Percentiles rank a stretch among this genome's conserved stretches.
These are phyloP conservation scores for Heliconius erato DNA, from an alignment of 2,888 invertebrate species.

Conservation along the genomic window DNA sequence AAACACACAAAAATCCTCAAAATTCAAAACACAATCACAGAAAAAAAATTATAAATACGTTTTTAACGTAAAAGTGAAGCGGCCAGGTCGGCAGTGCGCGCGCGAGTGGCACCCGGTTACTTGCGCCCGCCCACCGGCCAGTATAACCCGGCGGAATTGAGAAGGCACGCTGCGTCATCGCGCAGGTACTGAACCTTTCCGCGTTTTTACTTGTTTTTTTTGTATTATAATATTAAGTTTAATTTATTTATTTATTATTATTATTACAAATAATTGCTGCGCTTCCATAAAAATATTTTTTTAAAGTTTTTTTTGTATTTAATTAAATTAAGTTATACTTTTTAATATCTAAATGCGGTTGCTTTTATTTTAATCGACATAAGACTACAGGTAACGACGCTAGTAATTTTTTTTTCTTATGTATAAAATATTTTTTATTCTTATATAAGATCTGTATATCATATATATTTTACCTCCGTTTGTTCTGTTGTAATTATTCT, in stretches of 20 bases:
- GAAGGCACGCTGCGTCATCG: constrained; percentile 57
- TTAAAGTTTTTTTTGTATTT: too few species aligned
- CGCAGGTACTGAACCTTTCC: constrained; percentile 40
- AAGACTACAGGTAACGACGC: background rate
- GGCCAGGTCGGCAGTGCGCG: constrained; percentile 80
- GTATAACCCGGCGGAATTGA: constrained; percentile 72
- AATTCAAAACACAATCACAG: constrained; percentile 75
- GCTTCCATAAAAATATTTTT: background rate
- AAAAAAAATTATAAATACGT: constrained; percentile 64
- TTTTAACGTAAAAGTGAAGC: constrained; percentile 67
- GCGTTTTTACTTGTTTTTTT: constrained; percentile 24
- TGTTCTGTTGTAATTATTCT: constrained; percentile 23
- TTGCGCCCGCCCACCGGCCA: constrained; percentile 69
- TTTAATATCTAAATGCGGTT: background rate
- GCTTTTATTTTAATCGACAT: background rate
- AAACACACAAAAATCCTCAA: constrained; percentile 79
- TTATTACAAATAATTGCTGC: background rate
- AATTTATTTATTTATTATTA: background rate
- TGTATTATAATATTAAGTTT: background rate
- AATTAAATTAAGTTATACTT: too few species aligned
- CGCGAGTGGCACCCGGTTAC: constrained; percentile 81
- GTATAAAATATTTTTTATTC: background rate
- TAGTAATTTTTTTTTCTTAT: background rate
- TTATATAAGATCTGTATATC: background rate
- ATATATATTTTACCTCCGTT: background rate